Conservation (phyloP, 1,140 invertebrate species). For the Habropoda laboriosa region DNA sequence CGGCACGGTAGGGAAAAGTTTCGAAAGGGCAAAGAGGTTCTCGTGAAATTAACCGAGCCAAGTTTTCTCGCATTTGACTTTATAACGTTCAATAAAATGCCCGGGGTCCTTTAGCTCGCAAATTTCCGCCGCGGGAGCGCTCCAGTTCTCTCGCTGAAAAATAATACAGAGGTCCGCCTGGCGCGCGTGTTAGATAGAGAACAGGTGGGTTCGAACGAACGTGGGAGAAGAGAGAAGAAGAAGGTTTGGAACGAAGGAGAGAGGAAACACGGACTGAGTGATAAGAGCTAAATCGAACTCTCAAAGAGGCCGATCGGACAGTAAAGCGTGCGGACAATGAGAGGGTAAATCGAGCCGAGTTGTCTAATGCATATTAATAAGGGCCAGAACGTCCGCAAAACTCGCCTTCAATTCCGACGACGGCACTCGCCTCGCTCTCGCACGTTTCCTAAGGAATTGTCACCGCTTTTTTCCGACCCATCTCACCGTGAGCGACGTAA, state of each 20-base stretch:
- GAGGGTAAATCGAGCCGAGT: conserved; percentile 63
- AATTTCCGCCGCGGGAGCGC: conserved; percentile 34
- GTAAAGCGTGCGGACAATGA: conserved; percentile 66
- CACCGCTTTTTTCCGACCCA: conserved; percentile 14
- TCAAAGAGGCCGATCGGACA: conserved; percentile 56
- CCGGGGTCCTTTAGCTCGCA: conserved; percentile 38
- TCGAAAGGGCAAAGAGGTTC: conserved; percentile 15
- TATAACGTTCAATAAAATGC: conserved; percentile 51
- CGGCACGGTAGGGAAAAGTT: not conserved
- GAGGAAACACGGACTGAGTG: conserved; percentile 45
- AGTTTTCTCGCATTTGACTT: conserved; percentile 54
- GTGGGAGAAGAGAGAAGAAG: too few species aligned
- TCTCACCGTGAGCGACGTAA: conserved; percentile 14
- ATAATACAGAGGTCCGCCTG: conserved; percentile 21
- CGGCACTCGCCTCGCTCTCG: not conserved
- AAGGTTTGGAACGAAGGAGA: not conserved
- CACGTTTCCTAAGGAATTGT: conserved; percentile 31
- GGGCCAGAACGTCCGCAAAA: conserved; percentile 52
- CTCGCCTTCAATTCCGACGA: conserved; percentile 50
- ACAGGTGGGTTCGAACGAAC: not conserved
- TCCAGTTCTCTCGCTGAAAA: conserved; percentile 32
- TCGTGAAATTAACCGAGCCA: conserved; percentile 21
- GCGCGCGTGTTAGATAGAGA: not conserved
- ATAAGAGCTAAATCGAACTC: conserved; percentile 66
- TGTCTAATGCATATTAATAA: conserved; percentile 70